Conservation (phyloP, 2,113 vertebrate species). For the Phyllopteryx taeniolatus region DNA sequence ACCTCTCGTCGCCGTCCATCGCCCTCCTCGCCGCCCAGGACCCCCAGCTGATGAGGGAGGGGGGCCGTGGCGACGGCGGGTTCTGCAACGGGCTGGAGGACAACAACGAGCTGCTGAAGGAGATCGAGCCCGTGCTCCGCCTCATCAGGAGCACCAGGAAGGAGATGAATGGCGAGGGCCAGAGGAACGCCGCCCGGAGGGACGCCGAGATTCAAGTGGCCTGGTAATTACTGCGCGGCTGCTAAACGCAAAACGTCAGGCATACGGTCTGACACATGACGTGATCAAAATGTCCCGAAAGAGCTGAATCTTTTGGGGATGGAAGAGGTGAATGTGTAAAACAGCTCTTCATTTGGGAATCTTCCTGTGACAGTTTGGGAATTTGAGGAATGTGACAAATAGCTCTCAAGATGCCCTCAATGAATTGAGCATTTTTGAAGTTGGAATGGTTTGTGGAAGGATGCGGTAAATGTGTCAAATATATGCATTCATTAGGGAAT, state of each 20-base stretch:
- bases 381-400: too few species aligned
- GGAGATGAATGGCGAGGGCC: slow-evolving; percentile 73
- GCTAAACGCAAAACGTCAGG: too few species aligned
- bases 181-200: slow-evolving; percentile 73
- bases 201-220: slow-evolving; percentile 90
- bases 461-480: too few species aligned
- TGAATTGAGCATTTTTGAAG: too few species aligned
- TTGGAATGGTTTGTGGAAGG: too few species aligned
- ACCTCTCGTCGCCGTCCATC: slow-evolving; percentile 73
- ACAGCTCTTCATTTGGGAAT: background rate
- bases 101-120: slow-evolving; percentile 85
- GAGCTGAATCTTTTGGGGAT: background rate
- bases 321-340: background rate
- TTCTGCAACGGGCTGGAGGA: slow-evolving; percentile 79
- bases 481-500: too few species aligned
- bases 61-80: slow-evolving; percentile 29
- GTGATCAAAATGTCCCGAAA: background rate
- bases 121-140: slow-evolving; percentile 88
- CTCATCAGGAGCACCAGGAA: slow-evolving; percentile 80
- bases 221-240: slow-evolving; percentile 76
- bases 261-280: too few species aligned
- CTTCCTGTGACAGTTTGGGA: too few species aligned
- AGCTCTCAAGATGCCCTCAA: too few species aligned
- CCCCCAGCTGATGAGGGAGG: slow-evolving; percentile 60
- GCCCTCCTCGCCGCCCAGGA: slow-evolving; percentile 55